Evolutionary conservation across 2,797 vertebrate genomes (phyloP).

Genomic region (Sebastiscus albofasciatus): DNA sequence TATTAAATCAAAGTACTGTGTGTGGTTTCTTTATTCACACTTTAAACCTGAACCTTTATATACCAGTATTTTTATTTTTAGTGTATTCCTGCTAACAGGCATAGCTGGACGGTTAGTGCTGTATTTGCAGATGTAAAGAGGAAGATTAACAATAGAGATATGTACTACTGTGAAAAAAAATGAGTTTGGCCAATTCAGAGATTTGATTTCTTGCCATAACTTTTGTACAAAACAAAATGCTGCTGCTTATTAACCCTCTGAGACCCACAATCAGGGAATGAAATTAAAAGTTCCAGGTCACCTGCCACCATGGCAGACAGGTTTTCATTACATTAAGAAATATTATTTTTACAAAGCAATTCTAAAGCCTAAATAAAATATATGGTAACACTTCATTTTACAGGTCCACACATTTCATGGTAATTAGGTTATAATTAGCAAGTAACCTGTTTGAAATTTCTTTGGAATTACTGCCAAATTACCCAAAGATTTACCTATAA

Average conservation of each 20-base stretch:
- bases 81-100: not conserved
- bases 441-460: too few species aligned
- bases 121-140: not conserved
- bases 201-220: not conserved
- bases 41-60: not conserved
- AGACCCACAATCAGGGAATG: too few species aligned
- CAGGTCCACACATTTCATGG: too few species aligned
- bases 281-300: too few species aligned
- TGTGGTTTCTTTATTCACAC: not conserved
- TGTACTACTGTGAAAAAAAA: not conserved
- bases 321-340: too few species aligned
- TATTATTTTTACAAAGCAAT: too few species aligned
- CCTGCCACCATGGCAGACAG: fast-evolving
- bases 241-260: not conserved
- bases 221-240: not conserved
- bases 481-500: too few species aligned
- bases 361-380: too few species aligned
- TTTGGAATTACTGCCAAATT: too few species aligned
- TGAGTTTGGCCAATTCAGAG: not conserved
- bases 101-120: not conserved
- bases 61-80: too few species aligned
- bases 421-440: too few species aligned
- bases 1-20: not conserved
- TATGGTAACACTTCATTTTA: too few species aligned
- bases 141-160: not conserved